Percentiles rank a stretch among this genome's conserved stretches.
phyloP scores from a whole-genome alignment of 2,888 invertebrate genomes.

The Lasius platythorax region DNA sequence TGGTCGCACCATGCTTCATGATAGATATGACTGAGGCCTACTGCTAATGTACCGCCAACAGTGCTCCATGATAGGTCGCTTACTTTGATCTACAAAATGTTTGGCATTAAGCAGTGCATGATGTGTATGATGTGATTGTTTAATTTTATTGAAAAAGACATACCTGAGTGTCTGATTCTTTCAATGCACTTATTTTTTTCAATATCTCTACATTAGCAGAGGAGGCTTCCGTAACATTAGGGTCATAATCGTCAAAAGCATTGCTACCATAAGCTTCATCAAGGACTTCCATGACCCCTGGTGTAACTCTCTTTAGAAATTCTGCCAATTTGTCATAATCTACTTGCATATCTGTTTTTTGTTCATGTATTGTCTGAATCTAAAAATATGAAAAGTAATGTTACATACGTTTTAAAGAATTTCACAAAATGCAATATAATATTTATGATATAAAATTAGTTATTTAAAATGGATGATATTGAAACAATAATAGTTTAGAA shows the following conservation, averaged over 20 bases:
- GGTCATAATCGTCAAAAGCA: slow-evolving; percentile 82
- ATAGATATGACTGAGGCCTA: slow-evolving; percentile 77
- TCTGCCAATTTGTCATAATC: slow-evolving; percentile 81
- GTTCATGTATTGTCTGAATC: slow-evolving; percentile 80
- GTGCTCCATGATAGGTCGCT: slow-evolving; percentile 82
- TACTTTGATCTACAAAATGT: slow-evolving; percentile 79
- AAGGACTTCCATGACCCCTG: slow-evolving; percentile 80
- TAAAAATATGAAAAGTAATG: slow-evolving; percentile 61
- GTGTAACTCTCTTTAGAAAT: slow-evolving; percentile 82
- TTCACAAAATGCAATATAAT: background rate
- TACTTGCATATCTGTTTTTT: slow-evolving; percentile 71
- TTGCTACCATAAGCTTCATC: slow-evolving; percentile 81
- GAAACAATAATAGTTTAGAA: background rate
- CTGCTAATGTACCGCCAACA: slow-evolving; percentile 81
- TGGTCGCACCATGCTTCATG: slow-evolving; percentile 84
- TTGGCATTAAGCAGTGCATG: background rate
- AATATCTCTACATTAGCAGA: slow-evolving; percentile 74
- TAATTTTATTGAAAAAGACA: background rate
- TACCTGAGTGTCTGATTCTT: slow-evolving; percentile 76
- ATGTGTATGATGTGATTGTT: background rate
- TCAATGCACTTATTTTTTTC: slow-evolving; percentile 75
- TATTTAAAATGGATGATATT: background rate
- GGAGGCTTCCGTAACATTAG: slow-evolving; percentile 72
- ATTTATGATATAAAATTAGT: background rate
- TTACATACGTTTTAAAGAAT: background rate